These are phyloP conservation scores for Rutilus rutilus DNA, from an alignment of 2,113 vertebrate species.

Conservation along the genomic window DNA sequence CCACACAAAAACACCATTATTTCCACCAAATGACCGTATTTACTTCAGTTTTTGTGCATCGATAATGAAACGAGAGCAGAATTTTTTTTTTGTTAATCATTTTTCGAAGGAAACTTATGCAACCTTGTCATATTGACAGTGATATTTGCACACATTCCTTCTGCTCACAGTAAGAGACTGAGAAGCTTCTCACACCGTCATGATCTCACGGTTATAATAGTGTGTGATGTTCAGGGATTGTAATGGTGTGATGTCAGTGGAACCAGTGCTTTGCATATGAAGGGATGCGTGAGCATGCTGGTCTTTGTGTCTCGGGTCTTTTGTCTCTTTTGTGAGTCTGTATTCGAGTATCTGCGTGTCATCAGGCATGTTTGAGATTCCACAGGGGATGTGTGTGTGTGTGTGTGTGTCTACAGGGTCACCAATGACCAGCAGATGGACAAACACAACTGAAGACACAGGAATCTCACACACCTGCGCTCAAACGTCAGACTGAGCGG, in stretches of 20 bases:
- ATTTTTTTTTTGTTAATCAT: not conserved
- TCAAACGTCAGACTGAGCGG: no score
- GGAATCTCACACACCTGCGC: not conserved
- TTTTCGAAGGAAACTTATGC: not conserved
- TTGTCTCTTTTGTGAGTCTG: slow-evolving; percentile 9
- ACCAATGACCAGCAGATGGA: not conserved
- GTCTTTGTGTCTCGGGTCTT: not conserved
- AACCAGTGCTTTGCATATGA: not conserved
- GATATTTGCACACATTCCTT: not conserved
- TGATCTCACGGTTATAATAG: no score
- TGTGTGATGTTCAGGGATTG: no score
- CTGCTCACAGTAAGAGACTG: no score
- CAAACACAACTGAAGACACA: not conserved
- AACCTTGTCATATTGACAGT: not conserved
- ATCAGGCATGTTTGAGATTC: slow-evolving; percentile 35
- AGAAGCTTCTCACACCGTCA: no score
- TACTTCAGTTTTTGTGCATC: not conserved
- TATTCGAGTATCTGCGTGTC: not conserved
- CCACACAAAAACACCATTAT: no score
- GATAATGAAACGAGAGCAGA: not conserved
- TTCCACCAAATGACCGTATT: not conserved
- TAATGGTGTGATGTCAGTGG: no score
- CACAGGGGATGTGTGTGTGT: slow-evolving; percentile 12
- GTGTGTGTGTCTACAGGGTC: not conserved
- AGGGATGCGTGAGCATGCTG: not conserved